These are phyloP conservation scores for Hybos culiciformis DNA, from an alignment of 2,888 invertebrate genomes.

Conservation along the genomic window DNA sequence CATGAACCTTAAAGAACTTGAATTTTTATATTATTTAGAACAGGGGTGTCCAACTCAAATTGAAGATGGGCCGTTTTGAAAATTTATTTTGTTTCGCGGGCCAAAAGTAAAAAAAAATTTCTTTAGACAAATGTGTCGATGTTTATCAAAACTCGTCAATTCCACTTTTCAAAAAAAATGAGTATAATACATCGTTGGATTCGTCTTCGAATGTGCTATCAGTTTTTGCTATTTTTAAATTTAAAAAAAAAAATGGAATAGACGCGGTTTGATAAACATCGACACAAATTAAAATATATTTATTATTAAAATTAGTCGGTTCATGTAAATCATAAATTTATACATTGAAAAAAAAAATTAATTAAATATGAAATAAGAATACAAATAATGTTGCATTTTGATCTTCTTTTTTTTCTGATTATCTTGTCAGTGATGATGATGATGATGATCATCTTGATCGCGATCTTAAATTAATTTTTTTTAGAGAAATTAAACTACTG, in stretches of 20 bases:
- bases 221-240: no score
- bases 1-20: background rate
- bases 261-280: no score
- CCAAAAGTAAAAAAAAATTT: background rate
- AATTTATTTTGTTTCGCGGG: background rate
- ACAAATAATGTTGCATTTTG: background rate
- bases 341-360: background rate
- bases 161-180: no score
- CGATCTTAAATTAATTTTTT: background rate
- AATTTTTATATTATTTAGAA: background rate
- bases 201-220: no score
- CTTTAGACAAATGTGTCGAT: no score
- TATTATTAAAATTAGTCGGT: background rate
- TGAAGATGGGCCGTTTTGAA: background rate
- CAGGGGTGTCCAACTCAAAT: conserved; percentile 1
- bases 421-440: background rate
- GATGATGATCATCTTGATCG: background rate
- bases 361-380: background rate
- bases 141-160: no score
- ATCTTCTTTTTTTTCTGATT: background rate
- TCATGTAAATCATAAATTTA: background rate
- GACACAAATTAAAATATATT: conserved; percentile 1
- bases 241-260: no score
- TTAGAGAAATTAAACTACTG: background rate
- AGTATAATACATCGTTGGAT: no score